Percentiles rank a stretch among this genome's conserved stretches.
phyloP scores from a whole-genome alignment of 1,140 invertebrate genomes.

The Drosophila paulistorum region DNA sequence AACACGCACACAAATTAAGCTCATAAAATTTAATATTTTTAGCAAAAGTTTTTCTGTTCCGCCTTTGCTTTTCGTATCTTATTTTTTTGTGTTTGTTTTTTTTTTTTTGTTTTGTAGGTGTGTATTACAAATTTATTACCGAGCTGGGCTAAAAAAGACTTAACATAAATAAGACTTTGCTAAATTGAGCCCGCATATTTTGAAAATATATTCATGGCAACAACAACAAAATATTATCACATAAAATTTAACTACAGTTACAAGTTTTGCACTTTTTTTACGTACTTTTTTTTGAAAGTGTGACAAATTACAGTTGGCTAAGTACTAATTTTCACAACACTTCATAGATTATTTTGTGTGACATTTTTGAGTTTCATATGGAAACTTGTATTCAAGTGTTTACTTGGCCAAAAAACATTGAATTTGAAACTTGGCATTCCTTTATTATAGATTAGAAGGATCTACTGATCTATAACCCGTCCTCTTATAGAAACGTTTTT shows the following conservation, averaged over 20 bases:
- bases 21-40: slow-evolving; percentile 81
- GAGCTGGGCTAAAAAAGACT: slow-evolving; percentile 36
- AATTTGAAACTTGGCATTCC: too few relatives aligned
- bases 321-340: background rate
- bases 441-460: too few relatives aligned
- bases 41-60: slow-evolving; percentile 46
- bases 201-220: slow-evolving; percentile 38
- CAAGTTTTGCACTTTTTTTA: slow-evolving; percentile 21
- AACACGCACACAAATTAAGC: slow-evolving; percentile 75
- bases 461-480: too few relatives aligned
- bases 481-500: too few relatives aligned
- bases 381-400: too few relatives aligned
- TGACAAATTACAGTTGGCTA: background rate
- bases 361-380: too few relatives aligned
- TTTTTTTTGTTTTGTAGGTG: slow-evolving; percentile 18
- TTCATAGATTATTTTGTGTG: too few relatives aligned
- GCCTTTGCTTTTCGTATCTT: background rate
- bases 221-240: slow-evolving; percentile 13
- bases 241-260: slow-evolving; percentile 70
- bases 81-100: background rate
- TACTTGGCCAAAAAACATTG: too few relatives aligned
- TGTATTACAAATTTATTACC: slow-evolving; percentile 68
- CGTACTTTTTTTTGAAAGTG: background rate
- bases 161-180: slow-evolving; percentile 18
- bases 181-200: slow-evolving; percentile 51